Base-by-base conservation (phyloP, 2,888 invertebrate species). In the Saturnia pavonia region DNA sequence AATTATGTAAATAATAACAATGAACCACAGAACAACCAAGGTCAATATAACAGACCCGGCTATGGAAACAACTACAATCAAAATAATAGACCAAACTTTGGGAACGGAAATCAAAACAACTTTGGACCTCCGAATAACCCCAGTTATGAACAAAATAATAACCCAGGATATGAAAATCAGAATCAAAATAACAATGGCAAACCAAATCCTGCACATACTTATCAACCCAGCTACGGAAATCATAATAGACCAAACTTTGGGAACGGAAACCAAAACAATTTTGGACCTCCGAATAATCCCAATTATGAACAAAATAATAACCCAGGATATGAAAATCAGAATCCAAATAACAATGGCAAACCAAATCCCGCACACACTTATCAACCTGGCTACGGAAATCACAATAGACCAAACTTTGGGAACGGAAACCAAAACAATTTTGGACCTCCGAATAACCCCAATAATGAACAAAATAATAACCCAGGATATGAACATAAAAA, bases 1-100 rank as follows among this genome's bases (percentile, higher is more conserved):
- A 70, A 72, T 68, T 72, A 75, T 63, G 73, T 70, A 43, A 71
- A 73, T 45, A 71, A 76, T 45, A 71, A 68, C 19, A 71, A 67
- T 65, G 66, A 72, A 40, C 69, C 60, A 43, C 27, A 22, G 42
- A 12, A 42, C 60, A 63, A 69, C 40, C 69, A 57, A 25, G 57
- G 57, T 25, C 57, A 57, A 57, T 69, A 65, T 16, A 71, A 74
- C 51, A 70, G 70, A 70, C 75, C 73, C 19, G 70, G 69, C 57
- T 69, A 73, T 48, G 73, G 71, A 60, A 72, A 73, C 45, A 69
- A 72, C 40, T 69, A 72, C 14, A 69, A 69, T 42, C 65, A 57
- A 25, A 60, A 57, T 42, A 51, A 54, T 48, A 48, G 19, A 7
- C 48, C 48, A 48, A 16, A n/a, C 22, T 54, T 54, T 54, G 54